A percentile compares a stretch with the other conserved stretches of the same genome.
phyloP scores from a whole-genome alignment of 1,140 invertebrate species.

The Ctenoplectra terminalis region DNA sequence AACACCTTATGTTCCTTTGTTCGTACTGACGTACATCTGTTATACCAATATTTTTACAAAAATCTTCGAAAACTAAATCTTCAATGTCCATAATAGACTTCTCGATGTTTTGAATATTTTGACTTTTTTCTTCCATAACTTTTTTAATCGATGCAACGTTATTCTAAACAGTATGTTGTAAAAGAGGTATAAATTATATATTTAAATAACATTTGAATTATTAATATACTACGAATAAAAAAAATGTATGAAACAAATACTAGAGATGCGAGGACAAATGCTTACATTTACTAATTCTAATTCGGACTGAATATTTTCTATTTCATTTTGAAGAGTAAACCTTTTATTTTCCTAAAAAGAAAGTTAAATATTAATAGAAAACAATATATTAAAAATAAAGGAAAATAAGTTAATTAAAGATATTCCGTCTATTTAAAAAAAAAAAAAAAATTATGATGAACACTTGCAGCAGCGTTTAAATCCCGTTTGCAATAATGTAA shows the following conservation, averaged over 20 bases:
- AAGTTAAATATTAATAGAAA: constrained; percentile 17
- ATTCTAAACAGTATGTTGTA: constrained; percentile 8
- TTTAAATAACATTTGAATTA: neutral
- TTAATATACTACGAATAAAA: neutral
- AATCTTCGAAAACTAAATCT: constrained; percentile 95
- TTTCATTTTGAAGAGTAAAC: constrained; percentile 84
- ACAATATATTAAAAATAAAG: neutral
- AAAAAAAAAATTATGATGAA: too few species aligned
- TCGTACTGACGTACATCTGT: constrained; percentile 98
- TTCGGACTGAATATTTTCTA: neutral
- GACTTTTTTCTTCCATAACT: constrained; percentile 88
- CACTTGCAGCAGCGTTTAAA: constrained; percentile 88
- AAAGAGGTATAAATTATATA: constrained; percentile 4
- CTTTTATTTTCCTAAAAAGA: constrained; percentile 88
- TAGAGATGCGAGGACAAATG: neutral
- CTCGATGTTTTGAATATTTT: constrained; percentile 88
- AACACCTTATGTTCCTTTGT: constrained; percentile 91
- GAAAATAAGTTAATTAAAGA: neutral
- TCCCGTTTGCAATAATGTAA: constrained; percentile 96
- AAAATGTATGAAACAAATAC: neutral
- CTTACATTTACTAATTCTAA: constrained; percentile 15
- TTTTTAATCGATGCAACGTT: constrained; percentile 80
- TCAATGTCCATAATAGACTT: constrained; percentile 83
- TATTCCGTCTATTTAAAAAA: too few species aligned
- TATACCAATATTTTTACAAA: constrained; percentile 95